Evolutionary conservation across 1,140 invertebrate species (phyloP).

Genomic region (Lucilia cuprina): DNA sequence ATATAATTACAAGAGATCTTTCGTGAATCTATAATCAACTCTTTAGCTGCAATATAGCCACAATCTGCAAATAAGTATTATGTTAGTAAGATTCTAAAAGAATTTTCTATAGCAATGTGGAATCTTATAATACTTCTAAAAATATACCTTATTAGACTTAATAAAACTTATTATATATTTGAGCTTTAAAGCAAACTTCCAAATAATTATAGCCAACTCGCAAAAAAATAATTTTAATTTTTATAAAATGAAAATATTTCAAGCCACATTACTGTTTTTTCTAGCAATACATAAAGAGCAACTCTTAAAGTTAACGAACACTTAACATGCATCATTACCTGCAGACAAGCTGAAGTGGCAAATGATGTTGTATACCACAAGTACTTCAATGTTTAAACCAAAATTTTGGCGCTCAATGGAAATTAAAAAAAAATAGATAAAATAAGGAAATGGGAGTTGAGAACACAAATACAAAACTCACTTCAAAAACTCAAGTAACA

Average conservation of each 20-base stretch:
- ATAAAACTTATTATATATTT: no score
- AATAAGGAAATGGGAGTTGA: not conserved
- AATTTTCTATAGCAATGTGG: no score
- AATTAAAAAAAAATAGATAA: not conserved
- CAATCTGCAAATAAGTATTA: no score
- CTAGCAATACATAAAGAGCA: not conserved
- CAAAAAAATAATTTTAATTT: not conserved
- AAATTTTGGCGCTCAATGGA: not conserved
- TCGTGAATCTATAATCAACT: no score
- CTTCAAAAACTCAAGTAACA: not conserved
- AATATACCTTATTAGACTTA: no score
- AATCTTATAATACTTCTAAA: no score
- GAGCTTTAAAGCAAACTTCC: no score
- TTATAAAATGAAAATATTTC: not conserved
- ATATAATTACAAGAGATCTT: no score
- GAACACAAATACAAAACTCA: not conserved
- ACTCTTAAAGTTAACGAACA: constrained; percentile 12
- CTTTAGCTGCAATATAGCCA: no score
- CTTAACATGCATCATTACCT: constrained; percentile 34
- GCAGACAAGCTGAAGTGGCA: constrained; percentile 26
- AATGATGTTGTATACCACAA: not conserved
- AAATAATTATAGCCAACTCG: no score
- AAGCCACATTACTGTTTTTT: not conserved
- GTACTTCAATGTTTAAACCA: not conserved
- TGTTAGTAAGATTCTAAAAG: no score